These are phyloP conservation scores for Corydoras maculifer DNA, from an alignment of 2,113 vertebrate genomes.

Conservation along the genomic window DNA sequence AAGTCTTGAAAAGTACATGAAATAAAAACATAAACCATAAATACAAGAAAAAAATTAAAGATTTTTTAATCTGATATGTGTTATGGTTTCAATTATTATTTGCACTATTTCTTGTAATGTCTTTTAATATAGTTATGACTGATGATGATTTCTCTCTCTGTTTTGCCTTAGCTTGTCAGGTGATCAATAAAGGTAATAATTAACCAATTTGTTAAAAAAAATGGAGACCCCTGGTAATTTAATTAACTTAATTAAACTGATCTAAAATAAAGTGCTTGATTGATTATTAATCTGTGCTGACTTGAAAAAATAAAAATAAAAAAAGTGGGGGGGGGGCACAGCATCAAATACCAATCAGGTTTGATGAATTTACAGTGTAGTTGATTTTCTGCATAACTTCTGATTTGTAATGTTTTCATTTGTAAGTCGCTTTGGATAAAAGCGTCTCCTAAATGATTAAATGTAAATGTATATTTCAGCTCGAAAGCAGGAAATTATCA, in stretches of 20 bases:
- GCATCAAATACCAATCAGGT: too few relatives aligned
- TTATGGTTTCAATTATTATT: background rate
- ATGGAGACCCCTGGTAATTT: background rate
- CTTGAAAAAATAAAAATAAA: background rate
- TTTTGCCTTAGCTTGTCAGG: constrained; percentile 68
- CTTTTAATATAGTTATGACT: background rate
- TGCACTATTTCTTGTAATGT: background rate
- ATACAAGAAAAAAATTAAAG: too few relatives aligned
- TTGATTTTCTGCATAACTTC: too few relatives aligned
- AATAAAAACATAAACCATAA: too few relatives aligned
- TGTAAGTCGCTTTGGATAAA: too few relatives aligned
- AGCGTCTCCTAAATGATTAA: too few relatives aligned
- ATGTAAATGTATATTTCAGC: constrained; percentile 51
- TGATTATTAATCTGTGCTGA: constrained; percentile 20
- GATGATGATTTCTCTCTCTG: constrained; percentile 45
- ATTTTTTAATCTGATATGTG: too few relatives aligned
- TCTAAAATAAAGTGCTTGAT: too few relatives aligned
- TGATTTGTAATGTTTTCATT: too few relatives aligned
- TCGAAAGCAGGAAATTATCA: constrained; percentile 71
- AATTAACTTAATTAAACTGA: background rate
- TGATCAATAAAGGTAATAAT: constrained; percentile 71
- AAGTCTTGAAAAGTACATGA: too few relatives aligned
- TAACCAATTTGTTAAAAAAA: constrained; percentile 46
- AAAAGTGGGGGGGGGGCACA: too few relatives aligned
- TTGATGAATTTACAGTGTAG: too few relatives aligned